A percentile compares a stretch with the other conserved stretches of the same genome.
Conservation (phyloP, 2,797 vertebrate species). For the Petrocephalus schoutedeni region DNA sequence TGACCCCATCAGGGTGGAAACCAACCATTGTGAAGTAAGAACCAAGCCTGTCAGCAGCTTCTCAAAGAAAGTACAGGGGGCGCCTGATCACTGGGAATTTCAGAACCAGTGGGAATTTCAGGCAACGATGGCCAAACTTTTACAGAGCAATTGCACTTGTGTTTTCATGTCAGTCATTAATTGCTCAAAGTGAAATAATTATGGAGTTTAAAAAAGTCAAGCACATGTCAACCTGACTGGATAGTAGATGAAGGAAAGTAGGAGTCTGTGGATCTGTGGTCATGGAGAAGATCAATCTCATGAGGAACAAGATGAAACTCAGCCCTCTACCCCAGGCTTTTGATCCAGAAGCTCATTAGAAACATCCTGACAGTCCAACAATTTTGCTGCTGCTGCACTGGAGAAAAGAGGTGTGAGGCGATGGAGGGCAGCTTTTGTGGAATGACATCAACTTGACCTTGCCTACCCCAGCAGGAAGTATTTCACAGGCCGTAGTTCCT, state of each 20-base stretch:
- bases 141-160: conserved; percentile 15
- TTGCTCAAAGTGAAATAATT: conserved; percentile 50
- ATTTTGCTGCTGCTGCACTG: background rate
- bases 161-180: conserved; percentile 45
- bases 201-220: conserved; percentile 45
- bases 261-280: conserved; percentile 18
- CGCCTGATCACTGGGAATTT: background rate
- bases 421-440: background rate
- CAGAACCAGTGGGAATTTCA: background rate
- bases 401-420: background rate
- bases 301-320: conserved; percentile 41
- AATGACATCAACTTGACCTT: conserved; percentile 25
- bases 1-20: conserved; percentile 42
- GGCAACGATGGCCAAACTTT: conserved; percentile 25
- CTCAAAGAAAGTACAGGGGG: background rate
- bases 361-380: conserved; percentile 19
- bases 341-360: conserved; percentile 46
- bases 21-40: conserved; percentile 25
- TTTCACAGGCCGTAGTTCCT: conserved; percentile 22
- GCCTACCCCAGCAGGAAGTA: conserved; percentile 5
- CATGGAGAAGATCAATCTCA: conserved; percentile 44
- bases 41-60: background rate
- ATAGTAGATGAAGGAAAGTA: conserved; percentile 38
- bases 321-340: conserved; percentile 29
- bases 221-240: conserved; percentile 37